phyloP scores from a whole-genome alignment of 2,113 vertebrate genomes.

The Psettodes erumei region DNA sequence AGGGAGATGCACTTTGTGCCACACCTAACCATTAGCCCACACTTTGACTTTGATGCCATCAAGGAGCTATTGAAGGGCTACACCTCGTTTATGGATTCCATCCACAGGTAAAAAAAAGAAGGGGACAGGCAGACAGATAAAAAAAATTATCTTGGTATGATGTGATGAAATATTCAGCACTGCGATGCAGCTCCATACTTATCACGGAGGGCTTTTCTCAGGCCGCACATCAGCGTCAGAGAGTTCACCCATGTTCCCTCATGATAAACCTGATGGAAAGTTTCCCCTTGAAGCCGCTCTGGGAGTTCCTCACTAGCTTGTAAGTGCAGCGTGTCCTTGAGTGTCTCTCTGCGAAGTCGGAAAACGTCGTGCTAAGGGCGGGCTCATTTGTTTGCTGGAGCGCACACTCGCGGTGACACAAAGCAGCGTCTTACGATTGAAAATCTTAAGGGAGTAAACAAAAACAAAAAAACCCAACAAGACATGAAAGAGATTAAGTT shows the following conservation, averaged over 20 bases:
- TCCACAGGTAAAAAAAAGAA: constrained; percentile 54
- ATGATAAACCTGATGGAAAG: constrained; percentile 68
- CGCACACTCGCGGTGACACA: constrained; percentile 4
- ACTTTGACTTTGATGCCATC: constrained; percentile 61
- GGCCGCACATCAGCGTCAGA: constrained; percentile 23
- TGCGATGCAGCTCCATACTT: constrained; percentile 33
- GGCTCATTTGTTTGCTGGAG: constrained; percentile 36
- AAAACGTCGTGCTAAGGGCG: constrained; percentile 30
- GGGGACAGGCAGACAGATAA: no score
- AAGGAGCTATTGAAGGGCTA: constrained; percentile 41
- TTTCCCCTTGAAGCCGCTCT: constrained; percentile 56
- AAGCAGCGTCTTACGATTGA: constrained; percentile 16
- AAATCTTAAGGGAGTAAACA: background rate
- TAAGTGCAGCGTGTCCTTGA: constrained; percentile 45
- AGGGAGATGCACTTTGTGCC: constrained; percentile 53
- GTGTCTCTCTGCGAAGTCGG: constrained; percentile 34
- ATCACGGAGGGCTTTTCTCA: constrained; percentile 54
- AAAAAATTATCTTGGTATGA: constrained; percentile 65
- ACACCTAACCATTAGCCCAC: constrained; percentile 47
- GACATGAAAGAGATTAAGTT: constrained; percentile 1
- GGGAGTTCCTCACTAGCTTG: constrained; percentile 48
- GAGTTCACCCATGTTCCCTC: constrained; percentile 53
- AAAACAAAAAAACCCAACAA: background rate
- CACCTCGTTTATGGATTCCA: constrained; percentile 59
- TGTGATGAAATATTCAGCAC: constrained; percentile 70